Conservation (phyloP, 2,113 vertebrate genomes). For the Gymnobelideus leadbeateri region DNA sequence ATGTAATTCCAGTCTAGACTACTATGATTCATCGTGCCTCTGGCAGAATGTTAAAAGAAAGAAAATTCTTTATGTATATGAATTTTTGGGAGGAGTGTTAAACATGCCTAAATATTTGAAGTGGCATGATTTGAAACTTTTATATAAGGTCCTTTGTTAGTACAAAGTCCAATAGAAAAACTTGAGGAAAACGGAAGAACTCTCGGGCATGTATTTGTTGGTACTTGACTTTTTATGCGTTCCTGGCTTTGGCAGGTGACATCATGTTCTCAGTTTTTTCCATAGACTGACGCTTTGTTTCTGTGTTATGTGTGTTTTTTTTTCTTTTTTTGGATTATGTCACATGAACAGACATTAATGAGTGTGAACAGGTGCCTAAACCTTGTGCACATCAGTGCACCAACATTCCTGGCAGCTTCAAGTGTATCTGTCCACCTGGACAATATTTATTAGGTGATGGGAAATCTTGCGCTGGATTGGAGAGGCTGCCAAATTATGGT, state of each 20-base stretch:
- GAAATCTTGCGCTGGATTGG: conserved; percentile 97
- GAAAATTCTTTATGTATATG: background rate
- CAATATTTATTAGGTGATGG: conserved; percentile 95
- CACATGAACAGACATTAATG: conserved; percentile 95
- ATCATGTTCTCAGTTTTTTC: conserved; percentile 74
- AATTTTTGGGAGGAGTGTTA: background rate
- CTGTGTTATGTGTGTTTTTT: conserved; percentile 81
- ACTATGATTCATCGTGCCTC: background rate
- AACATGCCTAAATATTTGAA: background rate
- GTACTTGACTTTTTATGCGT: background rate
- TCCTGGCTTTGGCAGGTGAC: conserved; percentile 52
- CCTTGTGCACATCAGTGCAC: conserved; percentile 95
- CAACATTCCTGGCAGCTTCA: conserved; percentile 97
- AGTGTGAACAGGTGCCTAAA: conserved; percentile 93
- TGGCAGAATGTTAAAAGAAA: background rate
- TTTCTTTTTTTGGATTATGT: conserved; percentile 87
- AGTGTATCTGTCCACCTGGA: conserved; percentile 94
- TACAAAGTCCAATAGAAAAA: background rate
- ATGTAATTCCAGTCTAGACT: background rate
- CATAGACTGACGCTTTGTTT: conserved; percentile 84
- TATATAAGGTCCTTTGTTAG: background rate
- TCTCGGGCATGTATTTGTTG: background rate
- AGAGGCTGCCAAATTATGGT: conserved; percentile 91
- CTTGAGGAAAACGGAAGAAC: background rate
- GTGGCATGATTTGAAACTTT: conserved; percentile 9